A percentile compares a stretch with the other conserved stretches of the same genome.
Conservation (phyloP, 2,113 vertebrate genomes). For the Macrotis lagotis region DNA sequence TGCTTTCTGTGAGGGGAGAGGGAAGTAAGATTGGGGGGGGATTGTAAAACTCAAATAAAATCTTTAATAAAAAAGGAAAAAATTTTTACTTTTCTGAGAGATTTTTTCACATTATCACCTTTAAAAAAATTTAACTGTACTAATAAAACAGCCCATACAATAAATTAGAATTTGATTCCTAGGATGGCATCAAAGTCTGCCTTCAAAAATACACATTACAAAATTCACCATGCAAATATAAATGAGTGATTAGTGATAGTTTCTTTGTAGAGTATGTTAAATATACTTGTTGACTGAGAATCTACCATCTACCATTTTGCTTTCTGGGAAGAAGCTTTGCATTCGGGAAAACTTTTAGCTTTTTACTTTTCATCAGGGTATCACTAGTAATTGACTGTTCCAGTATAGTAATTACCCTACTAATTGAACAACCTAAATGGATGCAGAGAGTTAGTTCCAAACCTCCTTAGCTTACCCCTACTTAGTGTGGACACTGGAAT, state of each 20-base stretch:
- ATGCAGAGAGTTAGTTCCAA: not conserved
- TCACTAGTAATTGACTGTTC: not conserved
- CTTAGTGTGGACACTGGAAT: not conserved
- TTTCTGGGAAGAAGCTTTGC: not conserved
- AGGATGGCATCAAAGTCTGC: not conserved
- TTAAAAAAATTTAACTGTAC: not conserved
- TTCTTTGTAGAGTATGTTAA: not conserved
- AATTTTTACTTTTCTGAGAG: constrained; percentile 6
- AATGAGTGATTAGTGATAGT: not conserved
- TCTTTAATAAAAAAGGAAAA: no score
- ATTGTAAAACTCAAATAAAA: no score
- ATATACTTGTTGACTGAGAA: not conserved
- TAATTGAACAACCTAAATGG: not conserved
- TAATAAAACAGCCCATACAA: not conserved
- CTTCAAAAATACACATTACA: not conserved
- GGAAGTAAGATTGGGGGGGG: no score
- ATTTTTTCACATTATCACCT: not conserved
- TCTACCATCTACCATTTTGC: not conserved
- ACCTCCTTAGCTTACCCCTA: not conserved
- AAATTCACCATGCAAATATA: not conserved
- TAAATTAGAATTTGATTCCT: not conserved
- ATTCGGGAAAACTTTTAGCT: not conserved
- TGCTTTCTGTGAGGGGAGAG: no score
- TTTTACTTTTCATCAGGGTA: not conserved
- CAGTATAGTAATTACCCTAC: not conserved